Evolutionary conservation across 2,113 vertebrate species (phyloP), one percentile per base, ranked within the genome.

Genomic region (Lagopus muta): DNA sequence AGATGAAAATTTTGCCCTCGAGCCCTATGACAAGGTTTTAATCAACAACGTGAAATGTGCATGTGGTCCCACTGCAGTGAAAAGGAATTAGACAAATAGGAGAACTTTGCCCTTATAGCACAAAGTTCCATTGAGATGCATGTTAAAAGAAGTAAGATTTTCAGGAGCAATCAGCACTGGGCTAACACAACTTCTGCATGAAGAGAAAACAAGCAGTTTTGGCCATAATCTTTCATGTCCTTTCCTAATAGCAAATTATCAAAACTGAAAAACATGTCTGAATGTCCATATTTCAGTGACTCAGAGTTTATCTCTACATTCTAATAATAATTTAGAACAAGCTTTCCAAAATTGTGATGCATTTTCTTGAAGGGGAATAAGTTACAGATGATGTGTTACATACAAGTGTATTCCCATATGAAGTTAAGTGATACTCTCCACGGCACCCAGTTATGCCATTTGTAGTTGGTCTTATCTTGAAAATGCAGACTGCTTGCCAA

Each of bases 351-450:
- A 76, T 8, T 82, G 58, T 47, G 2, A 1, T 54, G 42, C 60
- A 36, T 14, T 91, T 90, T 58, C 40, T 89, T 55, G 71, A 54
- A 30, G 67, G 40, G 10, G 71, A 85, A 71, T 80, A 88, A 62
- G 62, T 89, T 89, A 77, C 78, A 95, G 86, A 90, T 70, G 67
- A 91, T 73, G 87, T 93, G 81, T 70, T 91, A 55, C 71, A 38
- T 17, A 13, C 45, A 54, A 3, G 5, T 73, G 48, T 45, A 28
- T 87, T 87, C 74, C 89, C 89, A 69, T 0, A 1, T 82, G 78
- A 66, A 70, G 71, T 84, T 61, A 94, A 52, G 30, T 0, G 48
- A 95, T 89, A 84, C 43, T 83, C 28, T 86, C 70, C 18, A 3
- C 3, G 45, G 66, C 64, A 91, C 65, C 61, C 82, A 86, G 62